Evolutionary conservation across 1,140 invertebrate genomes (phyloP), one percentile per base, ranked within the genome.

Genomic region (Acromyrmex echinatior): DNA sequence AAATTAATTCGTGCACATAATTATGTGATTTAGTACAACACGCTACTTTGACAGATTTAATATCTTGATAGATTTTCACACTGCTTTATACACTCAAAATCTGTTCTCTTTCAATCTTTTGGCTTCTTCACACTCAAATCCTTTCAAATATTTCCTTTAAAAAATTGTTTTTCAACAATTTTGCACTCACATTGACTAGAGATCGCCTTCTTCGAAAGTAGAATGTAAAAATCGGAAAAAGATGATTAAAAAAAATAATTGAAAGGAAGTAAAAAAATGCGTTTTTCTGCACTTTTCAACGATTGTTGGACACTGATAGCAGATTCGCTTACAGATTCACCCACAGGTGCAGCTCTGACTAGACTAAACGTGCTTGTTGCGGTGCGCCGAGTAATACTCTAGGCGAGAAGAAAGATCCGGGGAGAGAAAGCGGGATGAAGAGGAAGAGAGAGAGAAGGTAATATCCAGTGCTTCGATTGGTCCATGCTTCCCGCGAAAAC

Each of bases 401-500:
- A 90, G 88, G 88, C 82, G 87, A 90, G 56, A 49, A 80, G 86
- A 88, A 60, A 90, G 66, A 87, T 60, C 66, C 16, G 74, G 21
- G 53, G 73, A 79, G 78, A 84, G 56, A 84, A 21, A 74, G 39
- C 56, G 39, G 12, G 70, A 74, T 74, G 16, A 76, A 56, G 62
- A 84, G 68, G 63, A 53, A 78, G 66, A 66, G 78, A 84, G 60
- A 58, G n/a, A 86, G 87, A 65, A 86, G 86, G 71, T 85, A 66
- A 89, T 81, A 73, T 31, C 60, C 63, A n/a, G 65, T 79, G 78
- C 88, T 51, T 86, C 77, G 88, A 94, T 94, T 94, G 93, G 93
- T 78, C 89, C 89, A 87, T 87, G 65, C 85, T 94, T 94, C 93
- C 92, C 93, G 93, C 93, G 93, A 92, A 93, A 93, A 93, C 63